Conservation (phyloP, 1,140 invertebrate genomes). For the Caerostris darwini region DNA sequence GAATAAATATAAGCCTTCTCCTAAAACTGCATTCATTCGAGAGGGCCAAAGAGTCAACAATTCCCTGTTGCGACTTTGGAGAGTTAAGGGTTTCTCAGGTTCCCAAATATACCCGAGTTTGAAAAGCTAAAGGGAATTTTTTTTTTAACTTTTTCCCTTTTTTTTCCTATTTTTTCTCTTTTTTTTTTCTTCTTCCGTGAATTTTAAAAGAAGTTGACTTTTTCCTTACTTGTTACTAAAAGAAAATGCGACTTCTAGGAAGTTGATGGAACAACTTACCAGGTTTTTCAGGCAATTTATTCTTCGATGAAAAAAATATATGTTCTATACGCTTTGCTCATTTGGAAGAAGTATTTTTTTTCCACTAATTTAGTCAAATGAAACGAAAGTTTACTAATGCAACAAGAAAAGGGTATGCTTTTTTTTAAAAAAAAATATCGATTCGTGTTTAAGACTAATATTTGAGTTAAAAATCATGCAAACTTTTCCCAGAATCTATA, state of each 20-base stretch:
- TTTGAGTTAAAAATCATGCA: no score
- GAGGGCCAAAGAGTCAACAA: constrained; percentile 63
- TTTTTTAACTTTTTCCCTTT: background rate
- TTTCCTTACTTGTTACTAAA: background rate
- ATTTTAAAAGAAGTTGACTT: constrained; percentile 58
- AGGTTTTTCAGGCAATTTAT: constrained; percentile 36
- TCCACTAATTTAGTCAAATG: background rate
- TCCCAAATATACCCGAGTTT: constrained; percentile 32
- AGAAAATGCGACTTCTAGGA: constrained; percentile 25
- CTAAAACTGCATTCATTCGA: constrained; percentile 20
- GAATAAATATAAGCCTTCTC: constrained; percentile 46
- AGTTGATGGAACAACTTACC: constrained; percentile 39
- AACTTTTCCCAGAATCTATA: no score
- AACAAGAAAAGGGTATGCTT: no score
- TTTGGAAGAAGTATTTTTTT: background rate
- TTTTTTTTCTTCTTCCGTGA: background rate
- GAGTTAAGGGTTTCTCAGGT: constrained; percentile 45
- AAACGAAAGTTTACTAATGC: background rate
- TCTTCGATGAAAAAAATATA: background rate
- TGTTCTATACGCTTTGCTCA: background rate
- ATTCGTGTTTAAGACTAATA: no score
- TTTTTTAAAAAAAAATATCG: no score
- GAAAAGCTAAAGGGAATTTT: background rate
- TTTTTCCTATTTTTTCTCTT: background rate
- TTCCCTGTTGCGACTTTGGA: constrained; percentile 56